These are phyloP conservation scores for Leptopterna dolabrata DNA, from an alignment of 2,888 invertebrate species.

Conservation along the genomic window DNA sequence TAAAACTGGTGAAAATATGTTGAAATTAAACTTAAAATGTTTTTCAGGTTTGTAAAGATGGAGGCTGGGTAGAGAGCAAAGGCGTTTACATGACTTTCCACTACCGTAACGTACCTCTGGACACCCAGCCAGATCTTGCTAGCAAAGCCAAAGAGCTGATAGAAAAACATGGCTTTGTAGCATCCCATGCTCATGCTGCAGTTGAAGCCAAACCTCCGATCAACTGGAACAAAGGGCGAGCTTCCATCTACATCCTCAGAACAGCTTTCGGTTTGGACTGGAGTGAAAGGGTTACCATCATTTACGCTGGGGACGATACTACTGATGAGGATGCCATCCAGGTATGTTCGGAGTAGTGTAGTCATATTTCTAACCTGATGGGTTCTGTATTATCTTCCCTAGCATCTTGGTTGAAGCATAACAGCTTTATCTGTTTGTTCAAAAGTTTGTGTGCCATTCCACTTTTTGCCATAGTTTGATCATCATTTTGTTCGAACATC, in stretches of 20 bases:
- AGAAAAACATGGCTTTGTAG: conserved; percentile 80
- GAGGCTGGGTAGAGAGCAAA: conserved; percentile 93
- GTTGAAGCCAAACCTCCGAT: conserved; percentile 92
- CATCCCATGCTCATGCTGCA: conserved; percentile 85
- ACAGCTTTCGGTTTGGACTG: conserved; percentile 92
- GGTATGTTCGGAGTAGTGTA: conserved; percentile 68
- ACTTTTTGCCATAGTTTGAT: no score
- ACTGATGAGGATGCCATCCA: conserved; percentile 93
- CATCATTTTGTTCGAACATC: no score
- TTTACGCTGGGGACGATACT: conserved; percentile 88
- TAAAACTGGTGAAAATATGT: no score
- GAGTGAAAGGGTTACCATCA: conserved; percentile 89
- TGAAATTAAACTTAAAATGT: background rate
- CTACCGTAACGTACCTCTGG: conserved; percentile 83
- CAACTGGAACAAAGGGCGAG: conserved; percentile 91
- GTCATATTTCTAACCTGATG: no score
- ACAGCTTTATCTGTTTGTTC: no score
- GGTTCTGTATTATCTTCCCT: no score
- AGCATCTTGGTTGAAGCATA: no score
- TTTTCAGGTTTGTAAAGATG: conserved; percentile 80
- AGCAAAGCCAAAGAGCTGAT: conserved; percentile 80
- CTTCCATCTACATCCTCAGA: conserved; percentile 88
- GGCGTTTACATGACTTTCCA: conserved; percentile 89
- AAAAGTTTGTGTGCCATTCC: no score
- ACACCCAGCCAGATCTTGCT: conserved; percentile 76